A percentile compares a stretch with the other conserved stretches of the same genome.
Evolutionary conservation across 2,113 vertebrate species (phyloP).

Genomic region (Pygoscelis antarcticus): DNA sequence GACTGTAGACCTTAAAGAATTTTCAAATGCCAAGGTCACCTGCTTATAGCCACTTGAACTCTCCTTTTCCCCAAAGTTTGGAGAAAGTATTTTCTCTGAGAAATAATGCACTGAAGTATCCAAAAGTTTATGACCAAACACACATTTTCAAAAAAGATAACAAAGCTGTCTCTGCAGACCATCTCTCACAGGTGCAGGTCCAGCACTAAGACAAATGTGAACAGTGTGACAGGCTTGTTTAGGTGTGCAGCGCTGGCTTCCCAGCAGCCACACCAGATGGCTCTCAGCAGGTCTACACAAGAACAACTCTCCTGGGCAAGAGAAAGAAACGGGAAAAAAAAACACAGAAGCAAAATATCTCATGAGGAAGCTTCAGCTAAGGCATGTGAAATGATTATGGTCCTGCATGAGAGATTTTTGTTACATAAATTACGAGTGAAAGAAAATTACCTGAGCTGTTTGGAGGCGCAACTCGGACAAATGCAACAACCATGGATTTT

Average conservation of each 20-base stretch:
- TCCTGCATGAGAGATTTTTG: not conserved
- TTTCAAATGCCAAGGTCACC: not conserved
- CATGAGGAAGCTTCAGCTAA: not conserved
- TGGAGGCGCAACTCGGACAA: not conserved
- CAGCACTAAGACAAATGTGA: not conserved
- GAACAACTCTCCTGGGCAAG: slow-evolving; percentile 9
- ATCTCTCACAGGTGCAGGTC: not conserved
- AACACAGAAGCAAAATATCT: not conserved
- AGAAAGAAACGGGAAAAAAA: not conserved
- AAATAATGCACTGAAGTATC: not conserved
- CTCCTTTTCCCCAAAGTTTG: not conserved
- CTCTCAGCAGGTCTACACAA: not conserved
- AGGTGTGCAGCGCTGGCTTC: not conserved
- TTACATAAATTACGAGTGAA: not conserved
- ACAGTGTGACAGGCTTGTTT: not conserved
- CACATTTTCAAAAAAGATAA: not conserved
- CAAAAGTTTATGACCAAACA: not conserved
- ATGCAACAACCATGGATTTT: not conserved
- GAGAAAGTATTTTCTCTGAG: not conserved
- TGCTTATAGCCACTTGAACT: not conserved
- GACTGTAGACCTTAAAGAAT: not conserved
- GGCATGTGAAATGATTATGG: not conserved
- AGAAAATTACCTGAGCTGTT: not conserved
- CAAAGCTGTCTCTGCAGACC: not conserved
- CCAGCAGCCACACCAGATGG: slow-evolving; percentile 17